Base-by-base conservation (phyloP, 2,888 invertebrate genomes). In the Blastobasis adustella region DNA sequence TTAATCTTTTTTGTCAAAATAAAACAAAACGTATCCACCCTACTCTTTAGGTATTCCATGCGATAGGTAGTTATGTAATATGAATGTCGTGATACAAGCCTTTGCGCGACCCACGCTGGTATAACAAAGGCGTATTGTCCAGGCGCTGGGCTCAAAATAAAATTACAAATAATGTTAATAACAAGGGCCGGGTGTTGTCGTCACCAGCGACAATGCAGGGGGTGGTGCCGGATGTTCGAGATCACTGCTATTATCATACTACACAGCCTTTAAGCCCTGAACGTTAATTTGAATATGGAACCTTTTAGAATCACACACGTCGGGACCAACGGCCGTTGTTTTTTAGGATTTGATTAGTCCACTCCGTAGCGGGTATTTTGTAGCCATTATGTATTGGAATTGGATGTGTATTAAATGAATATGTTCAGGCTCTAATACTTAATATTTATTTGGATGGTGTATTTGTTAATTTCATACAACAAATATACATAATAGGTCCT, bases 161-260 rank as follows among this genome's bases (percentile, higher is more conserved):
- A 69, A 68, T 67, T 66, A 68, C 66, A 65, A 67, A 68, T 60
- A 62, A 65, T 65, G 66, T 72, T 74, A 74, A 76, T 76, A 73
- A 73, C 58, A 61, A 55, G 56, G 53, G 58, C 46, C 62, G 62
- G 49, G 60, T 55, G 58, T 62, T 71, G 76, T 76, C 71, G 67
- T 58, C 60, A 55, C 51, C 59, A 41, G 51, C 65, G 60, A 73
- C 78, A 76, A 76, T 77, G 69, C 60, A 58, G 51, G 57, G 65
- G 66, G 65, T 66, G 68, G 69, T 63, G 67, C 75, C 79, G 82
- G 82, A 80, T 79, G 77, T 67, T 61, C 53, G 62, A 60, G 64
- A 74, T 71, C 67, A 65, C 61, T 57, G 59, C 54, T 63, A 82
- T 82, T 81, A 79, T 66, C 79, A 79, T 80, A 78, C 69, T 76